Conservation (phyloP, 2,888 invertebrate species). For the Ctena decussata region DNA sequence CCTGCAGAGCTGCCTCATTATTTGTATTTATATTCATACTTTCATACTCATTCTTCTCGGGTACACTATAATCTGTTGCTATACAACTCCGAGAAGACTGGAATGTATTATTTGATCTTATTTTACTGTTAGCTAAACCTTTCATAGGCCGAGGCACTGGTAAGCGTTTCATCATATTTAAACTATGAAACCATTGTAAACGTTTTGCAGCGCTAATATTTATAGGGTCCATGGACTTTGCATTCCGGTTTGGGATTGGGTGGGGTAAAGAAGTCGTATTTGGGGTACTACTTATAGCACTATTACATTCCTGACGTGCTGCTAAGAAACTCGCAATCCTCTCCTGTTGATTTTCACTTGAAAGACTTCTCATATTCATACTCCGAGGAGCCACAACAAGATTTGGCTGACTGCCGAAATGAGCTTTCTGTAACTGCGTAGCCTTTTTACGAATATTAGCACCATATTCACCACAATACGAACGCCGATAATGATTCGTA, state of each 20-base stretch:
- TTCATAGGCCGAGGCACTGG: constrained; percentile 86
- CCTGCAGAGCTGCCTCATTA: constrained; percentile 97
- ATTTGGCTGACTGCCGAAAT: constrained; percentile 83
- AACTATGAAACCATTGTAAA: constrained; percentile 83
- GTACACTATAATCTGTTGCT: constrained; percentile 79
- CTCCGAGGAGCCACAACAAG: constrained; percentile 72
- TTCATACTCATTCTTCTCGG: constrained; percentile 89
- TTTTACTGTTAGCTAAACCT: constrained; percentile 87
- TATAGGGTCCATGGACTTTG: constrained; percentile 84
- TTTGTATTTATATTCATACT: constrained; percentile 94
- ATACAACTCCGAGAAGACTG: constrained; percentile 83
- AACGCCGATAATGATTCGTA: constrained; percentile 90
- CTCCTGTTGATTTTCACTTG: constrained; percentile 79
- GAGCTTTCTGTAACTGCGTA: constrained; percentile 83
- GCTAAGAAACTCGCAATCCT: constrained; percentile 79
- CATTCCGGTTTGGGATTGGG: constrained; percentile 82
- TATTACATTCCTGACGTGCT: constrained; percentile 77
- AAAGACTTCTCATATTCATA: constrained; percentile 70
- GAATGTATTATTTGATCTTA: constrained; percentile 79
- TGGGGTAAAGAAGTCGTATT: constrained; percentile 85
- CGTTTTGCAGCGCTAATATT: constrained; percentile 85
- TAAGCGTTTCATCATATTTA: constrained; percentile 83
- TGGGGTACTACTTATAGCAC: constrained; percentile 78
- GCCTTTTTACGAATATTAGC: constrained; percentile 82
- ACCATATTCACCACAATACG: constrained; percentile 93